Evolutionary conservation across 1,140 invertebrate genomes (phyloP).

Genomic region (Coptotermes formosanus): DNA sequence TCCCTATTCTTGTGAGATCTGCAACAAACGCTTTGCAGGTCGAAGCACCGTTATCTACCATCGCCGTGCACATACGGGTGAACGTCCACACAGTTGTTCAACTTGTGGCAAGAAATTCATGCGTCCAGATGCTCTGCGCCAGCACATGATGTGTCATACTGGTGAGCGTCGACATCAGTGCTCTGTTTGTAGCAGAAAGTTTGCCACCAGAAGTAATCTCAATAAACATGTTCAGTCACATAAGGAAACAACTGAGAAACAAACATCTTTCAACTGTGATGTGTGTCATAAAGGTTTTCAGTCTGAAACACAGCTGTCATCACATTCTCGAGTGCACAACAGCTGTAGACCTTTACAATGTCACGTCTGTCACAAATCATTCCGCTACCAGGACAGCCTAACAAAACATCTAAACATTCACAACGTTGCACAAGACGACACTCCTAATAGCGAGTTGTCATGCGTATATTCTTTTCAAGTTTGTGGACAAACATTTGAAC

Average conservation of each 20-base stretch:
- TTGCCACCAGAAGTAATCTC: conserved; percentile 43
- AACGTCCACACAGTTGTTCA: conserved; percentile 40
- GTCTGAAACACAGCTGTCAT: conserved; percentile 24
- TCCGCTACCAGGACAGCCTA: conserved; percentile 35
- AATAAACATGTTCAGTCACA: conserved; percentile 43
- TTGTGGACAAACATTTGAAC: conserved; percentile 15
- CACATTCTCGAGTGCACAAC: conserved; percentile 45
- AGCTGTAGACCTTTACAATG: conserved; percentile 45
- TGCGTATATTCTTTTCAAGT: conserved; percentile 27
- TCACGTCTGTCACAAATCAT: conserved; percentile 42
- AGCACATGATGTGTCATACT: conserved; percentile 39
- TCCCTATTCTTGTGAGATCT: conserved; percentile 53
- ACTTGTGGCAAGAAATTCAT: conserved; percentile 40
- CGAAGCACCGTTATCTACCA: conserved; percentile 36
- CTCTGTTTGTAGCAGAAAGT: conserved; percentile 54
- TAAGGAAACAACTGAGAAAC: conserved; percentile 30
- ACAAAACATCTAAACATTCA: conserved; percentile 20
- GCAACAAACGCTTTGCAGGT: conserved; percentile 62
- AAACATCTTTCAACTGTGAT: neutral
- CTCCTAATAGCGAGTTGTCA: neutral
- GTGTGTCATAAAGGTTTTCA: conserved; percentile 20
- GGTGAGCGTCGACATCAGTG: conserved; percentile 49
- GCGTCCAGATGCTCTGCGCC: conserved; percentile 37
- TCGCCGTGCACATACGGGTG: conserved; percentile 38
- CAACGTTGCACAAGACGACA: neutral